Evolutionary conservation across 37 sponge, comb jelly and placozoan genomes (phyloP), one percentile per base, ranked within the genome.

Genomic region (Aplysina aerophoba): DNA sequence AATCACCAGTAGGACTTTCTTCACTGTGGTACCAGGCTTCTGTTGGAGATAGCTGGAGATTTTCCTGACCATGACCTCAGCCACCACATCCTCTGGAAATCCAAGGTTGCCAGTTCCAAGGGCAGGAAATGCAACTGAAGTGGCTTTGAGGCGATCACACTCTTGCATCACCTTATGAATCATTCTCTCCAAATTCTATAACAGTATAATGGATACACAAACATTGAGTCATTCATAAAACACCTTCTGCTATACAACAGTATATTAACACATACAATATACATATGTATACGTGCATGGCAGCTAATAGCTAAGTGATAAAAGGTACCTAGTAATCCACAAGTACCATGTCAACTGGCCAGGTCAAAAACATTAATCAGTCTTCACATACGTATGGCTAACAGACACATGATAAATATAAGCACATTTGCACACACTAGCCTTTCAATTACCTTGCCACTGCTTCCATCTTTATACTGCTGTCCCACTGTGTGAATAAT

Each of bases 401-500:
- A n/a, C n/a, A n/a, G n/a, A n/a, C n/a, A n/a, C n/a, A n/a, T n/a
- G n/a, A n/a, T n/a, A n/a, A n/a, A n/a, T n/a, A n/a, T n/a, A n/a
- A n/a, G n/a, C n/a, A n/a, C n/a, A n/a, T n/a, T n/a, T n/a, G n/a
- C n/a, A n/a, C n/a, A n/a, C n/a, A n/a, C n/a, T n/a, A n/a, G n/a
- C n/a, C n/a, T n/a, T n/a, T n/a, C n/a, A n/a, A n/a, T 11, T 8
- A 87, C 93, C 81, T 80, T 58, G 63, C 86, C 87, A 73, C 85
- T 55, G 44, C 24, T 15, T 59, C 71, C 54, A 25, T 81, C 81
- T 63, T 44, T 37, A 87, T 89, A 93, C 0, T 17, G 36, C 1
- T 81, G 73, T 0, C 77, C 36, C 15, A 83, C 87, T 68, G 79
- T 86, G 57, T 93, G 93, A 1, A 93, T 44, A 20, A 93, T 57